Evolutionary conservation across 2,888 invertebrate genomes (phyloP).

Genomic region (Arge pagana): DNA sequence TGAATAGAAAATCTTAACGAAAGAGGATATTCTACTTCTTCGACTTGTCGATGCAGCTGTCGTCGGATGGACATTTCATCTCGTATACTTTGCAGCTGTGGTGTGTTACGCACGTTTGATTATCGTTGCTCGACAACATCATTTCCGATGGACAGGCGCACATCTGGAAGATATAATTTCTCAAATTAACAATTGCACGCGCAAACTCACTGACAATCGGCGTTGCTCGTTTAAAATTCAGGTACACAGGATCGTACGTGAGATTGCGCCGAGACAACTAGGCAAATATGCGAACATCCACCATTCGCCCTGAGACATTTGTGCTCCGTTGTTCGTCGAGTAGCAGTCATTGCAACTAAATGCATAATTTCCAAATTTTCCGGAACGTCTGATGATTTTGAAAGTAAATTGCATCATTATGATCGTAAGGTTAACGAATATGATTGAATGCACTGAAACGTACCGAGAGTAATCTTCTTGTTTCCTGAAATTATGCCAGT

Average conservation of each 20-base stretch:
- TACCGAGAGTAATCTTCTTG: constrained; percentile 55
- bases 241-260: background rate
- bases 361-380: constrained; percentile 55
- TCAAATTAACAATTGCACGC: background rate
- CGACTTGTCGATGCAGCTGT: constrained; percentile 55
- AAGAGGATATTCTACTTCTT: constrained; percentile 42
- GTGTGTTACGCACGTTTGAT: constrained; percentile 63
- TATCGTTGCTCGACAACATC: constrained; percentile 60
- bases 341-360: constrained; percentile 60
- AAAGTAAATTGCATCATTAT: background rate
- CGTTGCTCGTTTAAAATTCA: background rate
- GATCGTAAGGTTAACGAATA: constrained; percentile 13
- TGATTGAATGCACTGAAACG: too few species aligned
- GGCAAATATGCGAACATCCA: constrained; percentile 77
- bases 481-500: constrained; percentile 49
- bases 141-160: constrained; percentile 73
- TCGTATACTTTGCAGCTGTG: constrained; percentile 54
- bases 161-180: constrained; percentile 33
- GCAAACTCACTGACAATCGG: background rate
- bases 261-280: constrained; percentile 55
- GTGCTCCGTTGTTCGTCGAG: constrained; percentile 55
- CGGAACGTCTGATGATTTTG: constrained; percentile 44
- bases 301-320: constrained; percentile 66
- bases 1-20: constrained; percentile 2
- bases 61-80: constrained; percentile 59